Base-by-base conservation (phyloP, 2,113 vertebrate species). In the Fregetta grallaria region DNA sequence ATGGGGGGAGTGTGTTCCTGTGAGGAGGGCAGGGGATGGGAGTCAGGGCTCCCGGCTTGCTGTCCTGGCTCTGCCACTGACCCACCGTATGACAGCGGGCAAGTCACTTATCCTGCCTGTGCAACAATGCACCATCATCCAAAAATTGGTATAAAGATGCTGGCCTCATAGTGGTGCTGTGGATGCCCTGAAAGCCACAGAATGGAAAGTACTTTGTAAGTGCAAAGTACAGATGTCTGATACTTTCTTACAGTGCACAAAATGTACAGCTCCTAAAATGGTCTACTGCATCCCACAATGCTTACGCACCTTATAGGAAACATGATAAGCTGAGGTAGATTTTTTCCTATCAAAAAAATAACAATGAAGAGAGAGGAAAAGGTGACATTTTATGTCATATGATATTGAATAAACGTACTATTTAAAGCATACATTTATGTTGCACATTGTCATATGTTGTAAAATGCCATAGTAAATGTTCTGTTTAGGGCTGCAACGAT, bases 391-490 rank as follows among this genome's bases (percentile, higher is more conserved):
- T 97, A 95, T 96, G 94, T 97, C 97, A 94, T 95, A 95, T 94
- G 90, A 96, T 97, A 91, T 86, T 59, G 59, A 96, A 50, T 68
- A 74, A 86, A n/a, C 4, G 10, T 86, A 78, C 34, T 93, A 74
- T 50, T 91, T 90, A 71, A 91, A 92, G 79, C 88, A 87, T 94
- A 96, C 74, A 76, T 86, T 95, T 96, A 23, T 96, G 65, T 96
- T 96, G 87, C 68, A 63, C 77, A 55, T 97, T 97, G 96, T 90
- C 97, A 96, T 97, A 93, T 97, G 92, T 97, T 97, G 96, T 94
- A 97, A 97, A 97, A 96, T 96, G 95, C 86, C 95, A 97, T 95
- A 96, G 96, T 95, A 85, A 96, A 97, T 97, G 94, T 98, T 98
- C 97, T 97, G 92, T 97, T 96, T 98, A 97, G 96, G 97, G 92